These are phyloP conservation scores for Ptychobarbus kaznakovi DNA, from an alignment of 2,797 vertebrate genomes.

Conservation along the genomic window DNA sequence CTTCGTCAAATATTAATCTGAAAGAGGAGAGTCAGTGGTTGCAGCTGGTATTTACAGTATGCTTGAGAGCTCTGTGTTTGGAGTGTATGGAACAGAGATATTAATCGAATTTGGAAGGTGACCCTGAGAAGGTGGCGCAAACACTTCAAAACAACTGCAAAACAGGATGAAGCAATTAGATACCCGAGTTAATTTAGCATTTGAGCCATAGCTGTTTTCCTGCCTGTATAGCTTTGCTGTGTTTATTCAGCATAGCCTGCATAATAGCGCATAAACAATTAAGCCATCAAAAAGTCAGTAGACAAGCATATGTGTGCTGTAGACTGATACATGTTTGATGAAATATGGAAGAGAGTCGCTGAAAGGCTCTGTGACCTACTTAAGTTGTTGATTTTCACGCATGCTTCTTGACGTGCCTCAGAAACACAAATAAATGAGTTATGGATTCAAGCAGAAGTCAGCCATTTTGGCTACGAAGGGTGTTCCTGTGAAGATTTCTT, in stretches of 20 bases:
- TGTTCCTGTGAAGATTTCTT: constrained; percentile 33
- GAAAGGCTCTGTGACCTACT: constrained; percentile 81
- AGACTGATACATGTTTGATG: constrained; percentile 83
- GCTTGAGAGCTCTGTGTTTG: constrained; percentile 63
- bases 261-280: constrained; percentile 36
- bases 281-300: constrained; percentile 68
- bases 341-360: constrained; percentile 75
- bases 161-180: constrained; percentile 24
- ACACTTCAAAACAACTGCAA: not conserved
- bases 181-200: constrained; percentile 4
- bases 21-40: constrained; percentile 56
- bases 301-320: constrained; percentile 72
- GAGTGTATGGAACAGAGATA: constrained; percentile 67
- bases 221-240: constrained; percentile 31
- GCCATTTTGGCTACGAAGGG: constrained; percentile 38
- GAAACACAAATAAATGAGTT: constrained; percentile 52
- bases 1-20: constrained; percentile 57
- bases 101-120: constrained; percentile 66
- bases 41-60: constrained; percentile 64
- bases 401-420: constrained; percentile 68
- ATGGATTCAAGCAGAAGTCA: constrained; percentile 29
- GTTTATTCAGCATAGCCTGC: constrained; percentile 21
- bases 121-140: constrained; percentile 26
- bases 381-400: constrained; percentile 75
- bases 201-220: not conserved